phyloP scores from a whole-genome alignment of 2,113 vertebrate species.

The Sarotherodon lohbergeri region DNA sequence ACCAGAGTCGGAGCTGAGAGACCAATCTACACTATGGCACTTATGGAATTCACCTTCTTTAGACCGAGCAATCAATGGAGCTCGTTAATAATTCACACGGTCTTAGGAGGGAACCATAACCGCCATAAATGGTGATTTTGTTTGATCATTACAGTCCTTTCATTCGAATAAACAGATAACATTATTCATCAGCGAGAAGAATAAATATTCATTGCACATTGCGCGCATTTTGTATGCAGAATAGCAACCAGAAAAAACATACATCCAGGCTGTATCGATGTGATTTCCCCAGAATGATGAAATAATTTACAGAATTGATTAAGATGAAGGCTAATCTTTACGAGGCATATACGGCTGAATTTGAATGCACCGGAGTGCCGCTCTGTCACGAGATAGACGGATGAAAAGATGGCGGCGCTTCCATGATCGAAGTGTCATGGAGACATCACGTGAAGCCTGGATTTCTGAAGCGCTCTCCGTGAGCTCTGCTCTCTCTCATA shows the following conservation, averaged over 20 bases:
- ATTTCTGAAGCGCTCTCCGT: not conserved
- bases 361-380: not conserved
- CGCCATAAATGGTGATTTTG: slow-evolving; percentile 70
- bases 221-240: slow-evolving; percentile 18
- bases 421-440: not conserved
- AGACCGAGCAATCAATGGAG: slow-evolving; percentile 49
- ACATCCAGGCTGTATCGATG: slow-evolving; percentile 32
- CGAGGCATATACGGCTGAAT: slow-evolving; percentile 14
- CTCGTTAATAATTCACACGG: slow-evolving; percentile 64
- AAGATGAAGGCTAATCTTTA: slow-evolving; percentile 57
- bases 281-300: slow-evolving; percentile 44
- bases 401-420: not conserved
- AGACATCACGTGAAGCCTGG: not conserved
- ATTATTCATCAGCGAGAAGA: slow-evolving; percentile 57
- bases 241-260: slow-evolving; percentile 31
- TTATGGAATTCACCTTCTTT: slow-evolving; percentile 61
- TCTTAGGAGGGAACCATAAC: slow-evolving; percentile 54
- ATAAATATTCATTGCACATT: slow-evolving; percentile 59
- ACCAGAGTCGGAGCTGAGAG: slow-evolving; percentile 16
- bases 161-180: slow-evolving; percentile 67
- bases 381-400: not conserved
- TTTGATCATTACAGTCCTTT: slow-evolving; percentile 68
- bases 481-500: not conserved
- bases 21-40: slow-evolving; percentile 57
- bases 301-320: slow-evolving; percentile 63